Evolutionary conservation across 2,113 vertebrate genomes (phyloP), one percentile per base, ranked within the genome.

Genomic region (Rousettus leschenaultii): DNA sequence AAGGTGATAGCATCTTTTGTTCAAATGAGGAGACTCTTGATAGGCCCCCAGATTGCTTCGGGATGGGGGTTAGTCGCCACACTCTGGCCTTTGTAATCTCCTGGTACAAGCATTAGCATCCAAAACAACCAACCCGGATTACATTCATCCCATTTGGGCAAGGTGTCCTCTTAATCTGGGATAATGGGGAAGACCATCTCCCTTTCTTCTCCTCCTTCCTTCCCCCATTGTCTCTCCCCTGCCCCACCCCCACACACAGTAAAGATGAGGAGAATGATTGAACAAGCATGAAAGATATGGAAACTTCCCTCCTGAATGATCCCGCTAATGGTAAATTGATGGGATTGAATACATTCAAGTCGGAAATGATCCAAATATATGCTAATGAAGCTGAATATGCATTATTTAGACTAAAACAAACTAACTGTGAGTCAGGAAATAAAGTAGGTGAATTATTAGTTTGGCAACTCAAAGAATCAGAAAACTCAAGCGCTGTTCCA

Each of bases 371-470:
- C 97, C 97, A 95, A 97, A 91, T 63, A 70, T 55, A 95, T 95
- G 97, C 96, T 98, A 98, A 98, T 96, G 96, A 97, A 95, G 96
- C 98, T 97, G 98, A 97, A 97, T 97, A 97, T 98, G 98, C 98
- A 97, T 98, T 98, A 97, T 97, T 97, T 92, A 96, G 97, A 97
- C 97, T 98, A 93, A 97, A 98, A 96, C 97, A 98, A 97, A 98
- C 97, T 71, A 95, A 97, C 61, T 94, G 94, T 5, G 40, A 98
- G 96, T 98, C 97, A 96, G 97, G 97, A 97, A 98, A 97, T 88
- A 79, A 98, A 98, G 98, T 88, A 97, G 97, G 95, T 95, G 98
- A 98, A 98, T 98, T 98, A 98, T 96, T 97, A 98, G 97, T 91
- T 97, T 98, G 97, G 96, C 92, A 63, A 97, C 97, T 96, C 93